Evolutionary conservation across 2,113 vertebrate genomes (phyloP).

Genomic region (Bubo bubo): DNA sequence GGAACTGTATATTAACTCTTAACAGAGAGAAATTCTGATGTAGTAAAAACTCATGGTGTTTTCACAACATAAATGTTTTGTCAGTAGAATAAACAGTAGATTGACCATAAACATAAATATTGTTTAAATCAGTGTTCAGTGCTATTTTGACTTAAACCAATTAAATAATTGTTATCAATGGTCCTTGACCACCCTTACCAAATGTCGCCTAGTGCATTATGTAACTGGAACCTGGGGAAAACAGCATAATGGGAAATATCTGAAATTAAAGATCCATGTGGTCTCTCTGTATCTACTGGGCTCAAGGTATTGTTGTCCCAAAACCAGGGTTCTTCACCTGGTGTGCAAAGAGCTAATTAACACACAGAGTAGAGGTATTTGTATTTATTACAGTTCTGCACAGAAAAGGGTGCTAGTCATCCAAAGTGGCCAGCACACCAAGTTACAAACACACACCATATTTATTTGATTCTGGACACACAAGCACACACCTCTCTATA

Average conservation of each 20-base stretch:
- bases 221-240: neutral
- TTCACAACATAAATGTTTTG: neutral
- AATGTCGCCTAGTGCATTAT: neutral
- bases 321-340: no score
- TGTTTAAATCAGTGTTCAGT: neutral
- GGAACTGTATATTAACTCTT: neutral
- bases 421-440: no score
- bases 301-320: neutral
- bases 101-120: neutral
- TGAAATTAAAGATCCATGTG: neutral
- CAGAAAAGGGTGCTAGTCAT: no score
- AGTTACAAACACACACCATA: no score
- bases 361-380: no score
- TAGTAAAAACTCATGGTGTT: neutral
- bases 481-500: no score
- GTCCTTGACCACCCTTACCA: neutral
- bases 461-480: no score
- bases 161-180: neutral
- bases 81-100: neutral
- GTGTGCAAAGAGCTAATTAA: no score
- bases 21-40: neutral
- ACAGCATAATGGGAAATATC: neutral
- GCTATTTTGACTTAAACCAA: neutral
- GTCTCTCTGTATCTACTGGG: neutral
- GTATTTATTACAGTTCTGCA: no score